A percentile compares a stretch with the other conserved stretches of the same genome.
phyloP scores from a whole-genome alignment of 35 echinoderm and acorn worm genomes.

The Ptychodera flava region DNA sequence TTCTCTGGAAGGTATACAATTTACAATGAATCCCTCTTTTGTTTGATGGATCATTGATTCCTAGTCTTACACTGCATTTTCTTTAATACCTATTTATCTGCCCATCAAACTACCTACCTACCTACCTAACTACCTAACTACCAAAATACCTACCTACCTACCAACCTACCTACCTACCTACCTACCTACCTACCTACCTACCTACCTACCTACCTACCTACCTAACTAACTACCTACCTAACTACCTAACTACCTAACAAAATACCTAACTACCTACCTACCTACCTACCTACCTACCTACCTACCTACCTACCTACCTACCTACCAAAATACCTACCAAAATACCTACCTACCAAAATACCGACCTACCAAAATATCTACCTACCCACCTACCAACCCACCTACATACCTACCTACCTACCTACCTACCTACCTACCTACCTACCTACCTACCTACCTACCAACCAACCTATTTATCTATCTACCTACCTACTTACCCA shows the following conservation, averaged over 20 bases:
- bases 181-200: neutral
- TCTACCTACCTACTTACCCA: neutral
- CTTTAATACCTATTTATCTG: too few relatives aligned
- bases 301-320: neutral
- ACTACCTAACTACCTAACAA: neutral
- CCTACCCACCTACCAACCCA: neutral
- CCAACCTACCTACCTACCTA: neutral
- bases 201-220: neutral
- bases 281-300: neutral
- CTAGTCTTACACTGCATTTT: too few relatives aligned
- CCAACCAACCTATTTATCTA: too few relatives aligned
- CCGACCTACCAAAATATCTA: neutral
- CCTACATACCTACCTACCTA: neutral
- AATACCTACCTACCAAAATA: neutral
- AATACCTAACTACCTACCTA: neutral
- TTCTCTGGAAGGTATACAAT: too few relatives aligned
- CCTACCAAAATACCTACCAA: neutral
- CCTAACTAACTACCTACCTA: neutral
- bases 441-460: too few relatives aligned
- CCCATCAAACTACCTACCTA: too few relatives aligned
- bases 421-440: too few relatives aligned
- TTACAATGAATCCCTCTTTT: too few relatives aligned
- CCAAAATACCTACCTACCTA: too few relatives aligned
- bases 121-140: too few relatives aligned
- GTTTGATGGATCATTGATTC: too few relatives aligned